Conservation (phyloP, 2,888 invertebrate species). For the Heteromyza rotundicornis region DNA sequence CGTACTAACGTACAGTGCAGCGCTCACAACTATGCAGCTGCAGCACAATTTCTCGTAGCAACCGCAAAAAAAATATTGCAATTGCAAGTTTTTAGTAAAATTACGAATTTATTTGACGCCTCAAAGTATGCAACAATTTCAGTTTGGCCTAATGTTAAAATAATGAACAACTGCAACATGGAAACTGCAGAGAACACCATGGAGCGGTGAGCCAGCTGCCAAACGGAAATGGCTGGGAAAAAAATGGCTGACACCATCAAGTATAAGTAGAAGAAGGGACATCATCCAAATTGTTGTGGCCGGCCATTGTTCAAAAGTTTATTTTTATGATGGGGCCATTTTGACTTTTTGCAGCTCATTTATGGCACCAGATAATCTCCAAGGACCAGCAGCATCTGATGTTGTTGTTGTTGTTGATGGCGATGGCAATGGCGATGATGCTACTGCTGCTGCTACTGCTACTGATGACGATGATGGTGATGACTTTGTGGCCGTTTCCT, state of each 20-base stretch:
- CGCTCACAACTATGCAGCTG: no score
- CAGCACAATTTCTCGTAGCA: no score
- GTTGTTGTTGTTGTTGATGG: conserved; percentile 8
- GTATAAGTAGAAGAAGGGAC: background rate
- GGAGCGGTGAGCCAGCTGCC: no score
- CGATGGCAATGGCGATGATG: conserved; percentile 7
- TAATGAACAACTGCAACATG: background rate
- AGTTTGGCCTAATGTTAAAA: background rate
- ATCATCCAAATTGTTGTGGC: background rate
- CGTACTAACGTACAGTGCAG: no score
- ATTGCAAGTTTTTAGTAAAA: no score
- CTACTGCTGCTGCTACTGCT: no score
- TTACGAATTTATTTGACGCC: background rate
- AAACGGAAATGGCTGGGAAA: background rate
- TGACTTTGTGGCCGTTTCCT: conserved; percentile 2
- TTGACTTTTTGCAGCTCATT: conserved; percentile 20
- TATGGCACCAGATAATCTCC: conserved; percentile 18
- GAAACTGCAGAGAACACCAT: no score
- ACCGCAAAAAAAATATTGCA: no score
- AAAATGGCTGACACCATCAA: background rate
- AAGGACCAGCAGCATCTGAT: conserved; percentile 2
- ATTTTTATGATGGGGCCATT: conserved; percentile 14
- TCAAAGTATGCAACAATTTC: background rate
- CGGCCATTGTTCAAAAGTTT: conserved; percentile 1
- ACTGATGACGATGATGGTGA: no score